A percentile compares a stretch with the other conserved stretches of the same genome.
phyloP scores from a whole-genome alignment of 2,797 vertebrate species.

The Allobates femoralis region DNA sequence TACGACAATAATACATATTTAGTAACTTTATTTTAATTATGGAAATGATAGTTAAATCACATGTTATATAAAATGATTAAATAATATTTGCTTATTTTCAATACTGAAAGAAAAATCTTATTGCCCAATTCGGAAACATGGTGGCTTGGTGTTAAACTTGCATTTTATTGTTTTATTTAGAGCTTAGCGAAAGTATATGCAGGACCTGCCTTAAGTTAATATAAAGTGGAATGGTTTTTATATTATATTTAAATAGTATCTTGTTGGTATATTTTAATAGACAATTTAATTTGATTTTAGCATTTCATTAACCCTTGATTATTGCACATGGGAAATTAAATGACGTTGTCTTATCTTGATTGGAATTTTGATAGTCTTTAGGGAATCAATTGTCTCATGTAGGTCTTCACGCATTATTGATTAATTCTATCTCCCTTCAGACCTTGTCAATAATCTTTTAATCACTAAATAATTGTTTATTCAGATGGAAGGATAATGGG shows the following conservation, averaged over 20 bases:
- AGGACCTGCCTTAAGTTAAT: too few species aligned
- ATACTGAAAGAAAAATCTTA: too few species aligned
- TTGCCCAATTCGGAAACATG: too few species aligned
- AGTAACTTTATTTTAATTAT: too few species aligned
- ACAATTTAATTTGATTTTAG: not conserved
- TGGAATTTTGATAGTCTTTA: conserved; percentile 2
- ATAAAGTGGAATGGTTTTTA: not conserved
- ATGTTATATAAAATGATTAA: too few species aligned
- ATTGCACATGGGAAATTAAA: conserved; percentile 18
- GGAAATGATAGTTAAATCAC: too few species aligned
- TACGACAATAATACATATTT: too few species aligned
- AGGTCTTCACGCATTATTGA: conserved; percentile 16
- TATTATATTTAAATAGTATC: not conserved
- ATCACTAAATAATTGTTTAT: conserved; percentile 40
- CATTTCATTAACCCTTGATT: not conserved
- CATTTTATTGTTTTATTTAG: too few species aligned
- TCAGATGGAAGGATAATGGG: conserved; percentile 14
- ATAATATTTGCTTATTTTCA: too few species aligned
- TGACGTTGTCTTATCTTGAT: not conserved
- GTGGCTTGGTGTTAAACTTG: too few species aligned
- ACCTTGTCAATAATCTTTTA: conserved; percentile 33
- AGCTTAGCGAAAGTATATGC: too few species aligned
- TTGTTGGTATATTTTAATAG: not conserved
- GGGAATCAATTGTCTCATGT: conserved; percentile 18
- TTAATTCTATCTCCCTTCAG: conserved; percentile 23